phyloP scores from a whole-genome alignment of 2,113 vertebrate species.

The Microcebus murinus region DNA sequence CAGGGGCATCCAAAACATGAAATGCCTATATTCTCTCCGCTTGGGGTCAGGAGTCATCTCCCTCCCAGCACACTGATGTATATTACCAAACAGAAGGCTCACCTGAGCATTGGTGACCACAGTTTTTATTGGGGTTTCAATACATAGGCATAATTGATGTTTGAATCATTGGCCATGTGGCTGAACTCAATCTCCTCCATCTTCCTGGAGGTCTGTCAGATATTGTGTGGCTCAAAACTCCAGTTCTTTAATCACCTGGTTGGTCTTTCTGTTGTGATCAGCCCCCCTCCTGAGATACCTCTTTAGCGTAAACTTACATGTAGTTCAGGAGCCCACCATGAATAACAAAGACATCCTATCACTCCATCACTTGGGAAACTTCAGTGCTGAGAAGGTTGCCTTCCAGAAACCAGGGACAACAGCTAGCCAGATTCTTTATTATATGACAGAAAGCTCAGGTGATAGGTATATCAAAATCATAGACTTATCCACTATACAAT shows the following conservation, averaged over 20 bases:
- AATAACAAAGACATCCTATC: not conserved
- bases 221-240: not conserved
- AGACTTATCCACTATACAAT: too few relatives aligned
- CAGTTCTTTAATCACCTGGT: not conserved
- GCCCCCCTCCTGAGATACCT: not conserved
- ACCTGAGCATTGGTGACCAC: not conserved
- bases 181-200: not conserved
- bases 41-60: not conserved
- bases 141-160: not conserved
- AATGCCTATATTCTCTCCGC: not conserved
- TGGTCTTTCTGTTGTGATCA: not conserved
- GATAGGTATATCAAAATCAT: too few relatives aligned
- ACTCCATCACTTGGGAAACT: not conserved
- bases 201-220: too few relatives aligned
- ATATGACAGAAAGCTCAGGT: not conserved
- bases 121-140: not conserved
- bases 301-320: not conserved
- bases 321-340: not conserved
- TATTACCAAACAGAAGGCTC: not conserved
- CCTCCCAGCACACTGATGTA: not conserved
- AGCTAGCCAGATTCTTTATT: slow-evolving; percentile 2
- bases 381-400: not conserved
- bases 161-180: not conserved
- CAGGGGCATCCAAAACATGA: not conserved
- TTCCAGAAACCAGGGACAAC: not conserved